Conservation (phyloP, 2,113 vertebrate species). For the Lanius collurio region DNA sequence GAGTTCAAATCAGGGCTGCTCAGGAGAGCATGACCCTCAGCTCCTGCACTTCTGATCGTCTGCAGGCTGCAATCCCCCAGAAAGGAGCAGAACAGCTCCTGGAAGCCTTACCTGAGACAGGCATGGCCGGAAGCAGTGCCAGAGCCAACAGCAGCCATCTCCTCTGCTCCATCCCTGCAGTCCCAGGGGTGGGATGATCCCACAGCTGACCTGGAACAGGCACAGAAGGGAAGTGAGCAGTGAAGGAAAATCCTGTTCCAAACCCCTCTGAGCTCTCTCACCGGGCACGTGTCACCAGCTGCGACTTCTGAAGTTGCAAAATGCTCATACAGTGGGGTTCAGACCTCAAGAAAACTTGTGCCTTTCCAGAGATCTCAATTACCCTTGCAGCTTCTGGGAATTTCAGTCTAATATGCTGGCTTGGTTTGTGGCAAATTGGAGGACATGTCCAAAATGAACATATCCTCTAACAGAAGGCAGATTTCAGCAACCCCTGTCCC, state of each 20-base stretch:
- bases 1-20: no score
- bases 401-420: not conserved
- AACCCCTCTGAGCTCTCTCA: not conserved
- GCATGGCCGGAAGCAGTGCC: not conserved
- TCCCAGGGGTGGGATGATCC: not conserved
- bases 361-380: not conserved
- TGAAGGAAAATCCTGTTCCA: not conserved
- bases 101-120: not conserved
- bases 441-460: no score
- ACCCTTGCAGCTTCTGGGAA: not conserved
- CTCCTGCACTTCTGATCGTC: no score
- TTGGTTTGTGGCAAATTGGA: no score
- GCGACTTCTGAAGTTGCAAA: not conserved
- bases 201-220: not conserved
- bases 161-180: not conserved
- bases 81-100: no score
- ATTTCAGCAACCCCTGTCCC: no score
- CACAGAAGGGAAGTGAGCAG: not conserved
- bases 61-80: no score
- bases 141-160: not conserved
- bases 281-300: not conserved
- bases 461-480: no score
- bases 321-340: not conserved
- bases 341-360: not conserved
- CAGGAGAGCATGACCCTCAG: no score